These are phyloP conservation scores for Gavialis gangeticus DNA, from an alignment of 2,113 vertebrate species.

Conservation along the genomic window DNA sequence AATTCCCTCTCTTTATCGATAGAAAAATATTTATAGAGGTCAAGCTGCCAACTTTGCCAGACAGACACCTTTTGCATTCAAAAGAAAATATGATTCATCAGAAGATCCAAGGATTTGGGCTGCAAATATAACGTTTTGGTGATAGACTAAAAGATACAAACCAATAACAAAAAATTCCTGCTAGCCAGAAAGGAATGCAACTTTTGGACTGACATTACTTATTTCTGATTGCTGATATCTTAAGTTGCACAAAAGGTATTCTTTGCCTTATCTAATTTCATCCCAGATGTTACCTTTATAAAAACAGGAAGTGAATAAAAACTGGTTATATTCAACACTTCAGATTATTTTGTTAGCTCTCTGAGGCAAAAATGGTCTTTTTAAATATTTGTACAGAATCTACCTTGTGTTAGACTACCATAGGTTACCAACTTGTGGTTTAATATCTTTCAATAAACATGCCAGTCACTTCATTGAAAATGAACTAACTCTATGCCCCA, in stretches of 20 bases:
- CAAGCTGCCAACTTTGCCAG: conserved; percentile 57
- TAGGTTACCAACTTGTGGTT: not conserved
- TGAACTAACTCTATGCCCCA: not conserved
- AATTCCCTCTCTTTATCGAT: conserved; percentile 66
- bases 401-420: not conserved
- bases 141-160: conserved; percentile 37
- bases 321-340: not conserved
- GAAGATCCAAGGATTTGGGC: conserved; percentile 35
- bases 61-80: conserved; percentile 50
- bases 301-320: not conserved
- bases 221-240: conserved; percentile 42
- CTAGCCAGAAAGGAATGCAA: conserved; percentile 49
- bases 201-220: conserved; percentile 28
- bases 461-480: not conserved
- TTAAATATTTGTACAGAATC: not conserved
- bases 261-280: conserved; percentile 45
- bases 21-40: conserved; percentile 60
- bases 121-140: conserved; percentile 49
- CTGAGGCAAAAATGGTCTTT: not conserved
- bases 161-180: conserved; percentile 57
- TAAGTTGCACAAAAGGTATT: conserved; percentile 2
- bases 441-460: not conserved
- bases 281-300: conserved; percentile 9
- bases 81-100: conserved; percentile 51
- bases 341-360: not conserved